Base-by-base conservation (phyloP, 92 coral and sea anemone genomes). In the Nematostella vectensis region DNA sequence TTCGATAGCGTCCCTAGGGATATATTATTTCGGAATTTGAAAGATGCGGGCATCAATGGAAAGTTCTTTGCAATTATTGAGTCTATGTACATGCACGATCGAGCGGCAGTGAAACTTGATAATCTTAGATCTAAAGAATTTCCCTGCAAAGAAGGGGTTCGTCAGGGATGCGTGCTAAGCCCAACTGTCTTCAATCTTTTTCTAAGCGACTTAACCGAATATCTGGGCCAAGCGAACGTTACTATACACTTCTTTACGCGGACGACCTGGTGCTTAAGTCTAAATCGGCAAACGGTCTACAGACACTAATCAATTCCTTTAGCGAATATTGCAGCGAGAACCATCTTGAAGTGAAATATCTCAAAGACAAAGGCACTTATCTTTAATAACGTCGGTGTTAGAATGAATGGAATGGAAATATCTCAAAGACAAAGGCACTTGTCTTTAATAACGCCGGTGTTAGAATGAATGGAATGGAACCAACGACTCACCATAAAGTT, bases 131-230 rank as follows among this genome's bases (percentile, higher is more conserved):
- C 51, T 10, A 22, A 45, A 19, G 23, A 45, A 45, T 45, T 45
- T 17, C 12, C 18, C 12, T 45, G 51, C 23, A 4, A 45, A 11
- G 23, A 4, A 9, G 51, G 51, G 4, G 51, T 45, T 22, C 12
- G 18, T 10, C 51, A 45, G 18, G 51, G 51, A 6, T 45, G 51
- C 21, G 18, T 45, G 51, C 21, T 45, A 10, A 45, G 51, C 51
- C 21, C 51, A 6, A 45, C 51, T 11, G 4, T 45, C 4, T 45
- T 45, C 23, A 45, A 45, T 45, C 23, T 45, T 9, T 45, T 45
- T 19, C 4, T 45, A 4, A 45, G 51, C 23, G 23, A 45, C 18
- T 19, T 45, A 11, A 11, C 51, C 12, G 51, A 19, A 6, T 10
- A 6, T 4, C 21, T 45, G 4, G 4, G 23, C 18, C 51, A 17